A percentile compares a stretch with the other conserved stretches of the same genome.
Evolutionary conservation across 2,797 vertebrate genomes (phyloP).

Genomic region (Argyrosomus regius): DNA sequence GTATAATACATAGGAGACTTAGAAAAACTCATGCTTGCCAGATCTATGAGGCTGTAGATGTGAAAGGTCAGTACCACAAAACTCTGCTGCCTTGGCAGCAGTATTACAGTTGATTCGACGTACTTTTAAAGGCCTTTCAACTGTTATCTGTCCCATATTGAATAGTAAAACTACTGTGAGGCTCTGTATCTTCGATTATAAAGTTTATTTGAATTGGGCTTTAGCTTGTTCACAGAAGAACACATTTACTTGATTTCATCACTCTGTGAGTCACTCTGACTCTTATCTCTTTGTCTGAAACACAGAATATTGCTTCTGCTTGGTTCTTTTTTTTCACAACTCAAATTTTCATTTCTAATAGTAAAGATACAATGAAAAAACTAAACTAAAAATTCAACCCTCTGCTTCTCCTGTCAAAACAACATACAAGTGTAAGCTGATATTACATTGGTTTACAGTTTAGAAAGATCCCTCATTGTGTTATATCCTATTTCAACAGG

Average conservation of each 20-base stretch:
- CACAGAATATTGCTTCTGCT: conserved; percentile 1
- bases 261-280: neutral
- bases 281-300: conserved; percentile 1
- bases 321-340: neutral
- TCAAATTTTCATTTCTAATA: neutral
- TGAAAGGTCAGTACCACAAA: conserved; percentile 54
- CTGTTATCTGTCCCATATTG: conserved; percentile 69
- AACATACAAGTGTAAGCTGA: neutral
- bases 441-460: neutral
- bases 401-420: neutral
- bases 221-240: conserved; percentile 33
- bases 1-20: conserved; percentile 56
- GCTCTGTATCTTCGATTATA: conserved; percentile 44
- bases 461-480: neutral
- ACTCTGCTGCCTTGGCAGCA: conserved; percentile 56
- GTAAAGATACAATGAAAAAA: neutral
- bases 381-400: neutral
- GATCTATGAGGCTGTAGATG: conserved; percentile 70
- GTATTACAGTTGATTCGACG: conserved; percentile 44
- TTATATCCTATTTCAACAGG: neutral
- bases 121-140: conserved; percentile 58
- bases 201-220: conserved; percentile 41
- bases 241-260: conserved; percentile 36
- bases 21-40: conserved; percentile 54
- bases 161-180: conserved; percentile 67